Percentiles rank a stretch among this genome's conserved stretches.
phyloP scores from a whole-genome alignment of 2,797 vertebrate genomes.

The Urophycis tenuis region DNA sequence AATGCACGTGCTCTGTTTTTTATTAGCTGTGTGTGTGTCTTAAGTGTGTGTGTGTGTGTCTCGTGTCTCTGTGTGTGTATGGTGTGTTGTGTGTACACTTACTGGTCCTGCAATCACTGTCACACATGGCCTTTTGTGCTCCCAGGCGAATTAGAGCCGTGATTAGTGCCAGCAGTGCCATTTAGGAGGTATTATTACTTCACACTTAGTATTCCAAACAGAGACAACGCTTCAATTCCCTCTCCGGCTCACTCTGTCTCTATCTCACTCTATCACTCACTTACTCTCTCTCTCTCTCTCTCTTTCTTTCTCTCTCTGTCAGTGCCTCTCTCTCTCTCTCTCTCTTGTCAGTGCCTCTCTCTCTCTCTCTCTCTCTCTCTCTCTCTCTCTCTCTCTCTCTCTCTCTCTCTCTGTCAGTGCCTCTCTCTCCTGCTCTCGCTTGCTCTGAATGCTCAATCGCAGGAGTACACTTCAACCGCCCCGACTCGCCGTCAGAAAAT shows the following conservation, averaged over 20 bases:
- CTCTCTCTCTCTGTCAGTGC: background rate
- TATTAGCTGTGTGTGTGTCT: too few species aligned
- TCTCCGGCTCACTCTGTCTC: constrained; percentile 29
- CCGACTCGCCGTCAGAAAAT: too few species aligned
- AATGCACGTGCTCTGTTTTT: too few species aligned
- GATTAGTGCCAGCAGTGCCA: constrained; percentile 61
- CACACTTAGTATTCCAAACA: constrained; percentile 58
- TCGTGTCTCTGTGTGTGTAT: too few species aligned
- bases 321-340: constrained; percentile 22
- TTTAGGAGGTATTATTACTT: constrained; percentile 61
- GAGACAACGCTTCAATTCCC: constrained; percentile 36
- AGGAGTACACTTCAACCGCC: too few species aligned
- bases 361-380: background rate
- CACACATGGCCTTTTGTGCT: constrained; percentile 53
- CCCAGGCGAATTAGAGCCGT: constrained; percentile 53
- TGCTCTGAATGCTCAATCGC: background rate
- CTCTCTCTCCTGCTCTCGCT: too few species aligned
- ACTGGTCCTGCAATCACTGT: constrained; percentile 54
- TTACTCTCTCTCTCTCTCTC: constrained; percentile 38
- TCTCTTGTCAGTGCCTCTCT: constrained; percentile 14
- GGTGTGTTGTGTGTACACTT: too few species aligned
- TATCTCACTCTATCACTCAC: background rate
- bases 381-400: constrained; percentile 37
- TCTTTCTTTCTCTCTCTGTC: background rate
- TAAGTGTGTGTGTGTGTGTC: constrained; percentile 14